Evolutionary conservation across 2,797 vertebrate genomes (phyloP), one percentile per base, ranked within the genome.

Genomic region (Crenuchus spilurus): DNA sequence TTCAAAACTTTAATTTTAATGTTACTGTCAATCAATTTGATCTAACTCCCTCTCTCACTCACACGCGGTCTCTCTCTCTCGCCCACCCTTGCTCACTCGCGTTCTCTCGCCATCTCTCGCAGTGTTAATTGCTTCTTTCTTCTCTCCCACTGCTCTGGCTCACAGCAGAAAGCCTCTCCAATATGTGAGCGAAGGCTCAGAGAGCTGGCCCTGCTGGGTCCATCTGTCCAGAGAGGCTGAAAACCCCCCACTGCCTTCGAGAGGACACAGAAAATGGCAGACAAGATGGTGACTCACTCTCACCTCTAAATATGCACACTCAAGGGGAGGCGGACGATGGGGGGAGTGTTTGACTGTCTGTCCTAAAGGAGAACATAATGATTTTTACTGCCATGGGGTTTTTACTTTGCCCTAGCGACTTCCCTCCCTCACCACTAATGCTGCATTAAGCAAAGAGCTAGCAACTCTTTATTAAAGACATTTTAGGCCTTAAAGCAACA

Each of bases 181-280:
- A 74, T 76, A 74, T 24, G 41, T 80, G 83, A 82, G 64, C 70
- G 83, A 76, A 80, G 79, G 78, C 65, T 73, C 71, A 61, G 72
- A 11, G 67, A 42, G 61, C 57, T 52, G 60, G 62, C 75, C 82
- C 81, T 77, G 74, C 76, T 63, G 84, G 77, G 77, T 68, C 79
- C 82, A 82, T 88, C 82, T 86, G 85, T 84, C 80, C 74, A 70
- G 72, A 78, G 66, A 71, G 70, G 54, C 80, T 73, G 78, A 74
- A 73, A 72, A 57, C 70, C 42, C 65, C 67, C 64, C 37, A 9
- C n/a, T 42, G 20, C 31, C 72, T 76, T 72, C 52, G 57, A 78
- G 57, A 72, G 61, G 63, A 66, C 55, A 37, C 14, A 33, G 24
- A 30, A 39, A 55, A 57, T 5, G 39, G 26, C n/a, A 26, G 42